Percentiles rank a stretch among this genome's conserved stretches.
Evolutionary conservation across 1,140 invertebrate species (phyloP).

Genomic region (Eulimnadia texana): DNA sequence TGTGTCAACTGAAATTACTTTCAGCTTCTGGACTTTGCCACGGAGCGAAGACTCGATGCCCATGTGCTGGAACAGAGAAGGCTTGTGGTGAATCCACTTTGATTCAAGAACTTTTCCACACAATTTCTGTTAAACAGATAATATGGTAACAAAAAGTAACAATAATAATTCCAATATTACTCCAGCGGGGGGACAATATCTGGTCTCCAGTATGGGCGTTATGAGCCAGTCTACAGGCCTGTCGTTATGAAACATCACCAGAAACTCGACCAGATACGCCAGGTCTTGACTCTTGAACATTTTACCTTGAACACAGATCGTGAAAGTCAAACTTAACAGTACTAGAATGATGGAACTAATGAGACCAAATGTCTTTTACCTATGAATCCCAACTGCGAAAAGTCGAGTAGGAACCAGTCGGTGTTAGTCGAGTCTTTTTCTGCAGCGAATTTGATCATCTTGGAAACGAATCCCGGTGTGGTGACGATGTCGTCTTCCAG

Average conservation of each 20-base stretch:
- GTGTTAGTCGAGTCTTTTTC: constrained; percentile 56
- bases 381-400: constrained; percentile 84
- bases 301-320: constrained; percentile 50
- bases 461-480: constrained; percentile 62
- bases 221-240: constrained; percentile 95
- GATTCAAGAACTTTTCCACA: constrained; percentile 64
- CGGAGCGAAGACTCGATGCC: constrained; percentile 87
- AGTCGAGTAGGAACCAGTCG: constrained; percentile 86
- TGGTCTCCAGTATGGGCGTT: constrained; percentile 77
- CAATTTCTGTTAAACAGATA: constrained; percentile 61
- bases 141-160: too few species aligned
- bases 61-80: constrained; percentile 90
- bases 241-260: constrained; percentile 87
- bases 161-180: constrained; percentile 38
- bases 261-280: constrained; percentile 77
- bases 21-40: constrained; percentile 92
- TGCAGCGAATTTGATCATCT: constrained; percentile 81
- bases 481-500: constrained; percentile 91
- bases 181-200: constrained; percentile 69
- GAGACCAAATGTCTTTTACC: too few species aligned
- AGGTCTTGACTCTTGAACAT: constrained; percentile 81
- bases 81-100: constrained; percentile 75
- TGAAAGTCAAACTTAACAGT: not conserved
- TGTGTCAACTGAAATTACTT: too few species aligned
- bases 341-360: constrained; percentile 8